Base-by-base conservation (phyloP, 2,888 invertebrate genomes). In the Ischnus inquisitorius region DNA sequence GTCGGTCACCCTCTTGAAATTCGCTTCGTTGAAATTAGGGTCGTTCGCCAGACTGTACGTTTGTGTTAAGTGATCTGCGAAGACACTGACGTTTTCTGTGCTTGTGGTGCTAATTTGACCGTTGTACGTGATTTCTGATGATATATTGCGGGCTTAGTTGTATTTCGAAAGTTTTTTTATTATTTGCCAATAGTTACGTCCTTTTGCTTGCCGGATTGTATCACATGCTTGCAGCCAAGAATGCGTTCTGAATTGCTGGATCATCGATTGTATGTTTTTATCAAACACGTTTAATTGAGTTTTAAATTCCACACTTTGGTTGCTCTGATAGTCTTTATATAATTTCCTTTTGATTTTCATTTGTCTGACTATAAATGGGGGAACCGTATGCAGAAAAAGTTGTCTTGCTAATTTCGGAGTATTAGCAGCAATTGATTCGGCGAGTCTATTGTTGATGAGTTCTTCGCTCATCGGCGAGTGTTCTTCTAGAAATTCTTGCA, bases 151-250 rank as follows among this genome's bases (percentile, higher is more conserved):
- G 8, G 54, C 6, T 54, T 54, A 19, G 2, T 62, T 67, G 28
- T 76, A 67, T 39, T 41, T 25, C 3, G 77, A 12, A 6, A 77
- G 60, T 34, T 68, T 77, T 68, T 71, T 79, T 1, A 79, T 48
- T 46, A 28, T 79, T 48, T 68, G 68, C 71, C 64, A 79, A 46
- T 83, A 83, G 10, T 80, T 76, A 43, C 34, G 77, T 8, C 79
- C 80, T 8, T 67, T 48, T n/a, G 43, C 8, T 22, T 41, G 14
- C 43, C 65, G 12, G 8, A 83, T 80, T 80, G 76, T 62, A 0
- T 78, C 69, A 22, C 83, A 79, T 10, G 83, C 79, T 41, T 74
- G 67, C 2, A 83, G 25, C 83, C 83, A 83, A 12, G 34, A 34
- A 62, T 74, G 57, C 39, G 74, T 65, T 65, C 41, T 43, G 6